Evolutionary conservation across 2,113 vertebrate genomes (phyloP), one percentile per base, ranked within the genome.

Genomic region (Hypanus sabinus): DNA sequence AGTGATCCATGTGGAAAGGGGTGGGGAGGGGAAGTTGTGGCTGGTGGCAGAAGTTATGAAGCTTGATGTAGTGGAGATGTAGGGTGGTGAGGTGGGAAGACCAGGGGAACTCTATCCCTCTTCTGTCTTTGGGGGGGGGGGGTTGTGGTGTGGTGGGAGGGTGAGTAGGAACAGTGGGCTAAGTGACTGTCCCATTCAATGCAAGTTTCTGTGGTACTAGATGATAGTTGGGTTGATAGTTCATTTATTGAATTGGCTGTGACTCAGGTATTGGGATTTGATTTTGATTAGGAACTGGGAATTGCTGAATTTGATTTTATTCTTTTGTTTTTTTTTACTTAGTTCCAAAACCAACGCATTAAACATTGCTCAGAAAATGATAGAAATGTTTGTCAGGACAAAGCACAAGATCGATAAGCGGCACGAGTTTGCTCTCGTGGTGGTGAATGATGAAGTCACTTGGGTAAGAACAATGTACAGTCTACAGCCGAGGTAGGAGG

Each of bases 331-430:
- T 81, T 85, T 94, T 87, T 33, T 12, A 7, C 94, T 16, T 94
- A 99, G 98, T 87, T 98, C 98, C 68, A 98, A 98, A 96, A 98
- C 97, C 5, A 99, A 99, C 0, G 98, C 98, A 0, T 95, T 99
- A 68, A 99, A 99, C 68, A 97, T 98, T 93, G 99, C 98, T 79
- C 98, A 99, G 97, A 99, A 99, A 96, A 99, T 99, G 98, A 98
- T 99, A 0, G 98, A 99, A 96, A 99, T 99, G 98, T 99, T 99
- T 27, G 98, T 99, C 88, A 97, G 98, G 95, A 99, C 98, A 0
- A 99, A 99, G 94, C 98, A 99, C 96, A 99, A 98, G 96, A 98
- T 99, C 1, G 98, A 99, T 96, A 99, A 98, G 95, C 96, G 98
- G 46, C 98, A 99, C 0, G 98, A 99, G 95, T 99, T 99, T 12